Base-by-base conservation (phyloP, 2,888 invertebrate species). In the Agrochola lychnidis region DNA sequence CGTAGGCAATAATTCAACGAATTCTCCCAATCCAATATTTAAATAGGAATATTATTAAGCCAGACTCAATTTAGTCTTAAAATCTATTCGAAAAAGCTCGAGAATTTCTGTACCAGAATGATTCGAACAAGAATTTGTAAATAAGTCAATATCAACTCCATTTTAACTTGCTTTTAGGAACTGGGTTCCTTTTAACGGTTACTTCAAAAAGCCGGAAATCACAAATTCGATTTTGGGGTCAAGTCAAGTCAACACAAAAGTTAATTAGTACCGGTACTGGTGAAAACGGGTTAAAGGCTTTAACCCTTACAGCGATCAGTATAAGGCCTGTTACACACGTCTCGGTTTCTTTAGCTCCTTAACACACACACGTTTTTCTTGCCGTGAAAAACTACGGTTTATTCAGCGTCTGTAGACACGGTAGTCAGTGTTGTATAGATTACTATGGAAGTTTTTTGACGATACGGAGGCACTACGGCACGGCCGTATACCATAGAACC, bases 171-270 rank as follows among this genome's bases (percentile, higher is more conserved):
- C 42, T 42, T 66, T 45, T 57, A 53, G 4, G 0, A 53, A 36
- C 19, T 66, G 14, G 40, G 25, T 64, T 78, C 25, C 45, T 64
- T 59, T 66, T n/a, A 64, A 57, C 4, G 4, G 36, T 84, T 19
- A 79, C 14, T 72, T 73, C 67, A 63, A 53, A 78, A 84, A 25
- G 67, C 67, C 59, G 48, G 73, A 51, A 7, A 69, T 51, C 9
- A 42, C 51, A 51, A 83, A 80, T 73, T 84, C 7, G 45, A 84
- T 80, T 69, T 73, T 36, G n/a, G 19, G 73, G 68, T 61, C 68
- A 68, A 64, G 45, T 62, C 14, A 70, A 62, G 74, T 82, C 67
- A 81, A 84, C 67, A 81, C 19, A 45, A 68, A 73, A 68, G 59
- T 73, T 81, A 84, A 74, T 82, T 84, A 84, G 45, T 67, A 42